phyloP scores from a whole-genome alignment of 2,113 vertebrate species.

The Ia io region DNA sequence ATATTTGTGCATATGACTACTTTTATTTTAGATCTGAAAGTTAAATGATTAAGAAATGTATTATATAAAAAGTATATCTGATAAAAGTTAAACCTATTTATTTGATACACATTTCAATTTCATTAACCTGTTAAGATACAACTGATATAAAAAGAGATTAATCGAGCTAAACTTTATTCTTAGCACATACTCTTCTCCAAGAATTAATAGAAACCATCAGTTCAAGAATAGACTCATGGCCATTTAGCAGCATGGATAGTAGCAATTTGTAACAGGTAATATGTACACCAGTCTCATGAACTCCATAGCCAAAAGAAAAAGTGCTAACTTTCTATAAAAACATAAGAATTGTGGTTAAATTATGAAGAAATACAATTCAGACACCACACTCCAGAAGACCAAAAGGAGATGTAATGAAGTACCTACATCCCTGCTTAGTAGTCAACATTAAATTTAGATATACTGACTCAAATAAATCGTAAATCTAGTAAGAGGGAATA shows the following conservation, averaged over 20 bases:
- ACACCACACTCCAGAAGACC: background rate
- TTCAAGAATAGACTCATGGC: constrained; percentile 71
- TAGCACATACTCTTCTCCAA: constrained; percentile 68
- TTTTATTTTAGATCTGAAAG: constrained; percentile 54
- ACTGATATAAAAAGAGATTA: constrained; percentile 67
- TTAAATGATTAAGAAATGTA: constrained; percentile 63
- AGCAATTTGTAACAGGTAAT: constrained; percentile 70
- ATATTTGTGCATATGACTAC: background rate
- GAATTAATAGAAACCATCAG: constrained; percentile 69
- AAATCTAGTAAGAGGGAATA: background rate
- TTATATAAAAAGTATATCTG: constrained; percentile 52
- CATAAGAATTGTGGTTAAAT: background rate
- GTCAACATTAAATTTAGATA: background rate
- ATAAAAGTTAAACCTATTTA: constrained; percentile 74
- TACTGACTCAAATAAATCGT: background rate
- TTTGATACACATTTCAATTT: constrained; percentile 70
- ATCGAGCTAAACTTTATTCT: constrained; percentile 61
- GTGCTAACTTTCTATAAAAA: constrained; percentile 66
- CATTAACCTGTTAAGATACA: constrained; percentile 66
- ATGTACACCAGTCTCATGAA: constrained; percentile 72
- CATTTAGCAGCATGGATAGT: constrained; percentile 58
- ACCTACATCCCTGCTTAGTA: background rate
- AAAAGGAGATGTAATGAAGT: background rate
- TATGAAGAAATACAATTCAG: background rate
- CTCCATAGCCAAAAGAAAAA: constrained; percentile 66